phyloP scores from a whole-genome alignment of 2,113 vertebrate genomes.

The Heterocephalus glaber region DNA sequence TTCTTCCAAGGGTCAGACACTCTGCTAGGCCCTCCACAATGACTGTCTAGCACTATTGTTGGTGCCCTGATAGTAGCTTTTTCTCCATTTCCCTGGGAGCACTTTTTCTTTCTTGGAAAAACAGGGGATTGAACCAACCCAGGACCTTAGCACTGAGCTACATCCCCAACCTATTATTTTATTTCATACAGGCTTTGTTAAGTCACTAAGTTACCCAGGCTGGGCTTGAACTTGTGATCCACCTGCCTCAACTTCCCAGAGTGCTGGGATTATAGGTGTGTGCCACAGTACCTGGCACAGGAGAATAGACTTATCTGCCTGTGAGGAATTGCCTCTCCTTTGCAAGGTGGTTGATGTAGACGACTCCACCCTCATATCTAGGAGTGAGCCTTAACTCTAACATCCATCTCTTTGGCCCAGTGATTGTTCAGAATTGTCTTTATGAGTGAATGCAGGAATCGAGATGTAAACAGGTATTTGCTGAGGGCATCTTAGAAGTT shows the following conservation, averaged over 20 bases:
- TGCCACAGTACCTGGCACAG: background rate
- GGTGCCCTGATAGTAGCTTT: background rate
- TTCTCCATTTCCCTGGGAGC: background rate
- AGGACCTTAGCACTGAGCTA: background rate
- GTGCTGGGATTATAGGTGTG: background rate
- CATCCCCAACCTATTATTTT: background rate
- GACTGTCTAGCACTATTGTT: background rate
- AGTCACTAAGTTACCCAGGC: background rate
- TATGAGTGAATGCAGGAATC: background rate
- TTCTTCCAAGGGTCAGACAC: background rate
- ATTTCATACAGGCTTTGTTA: background rate
- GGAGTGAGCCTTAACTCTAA: background rate
- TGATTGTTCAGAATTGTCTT: background rate
- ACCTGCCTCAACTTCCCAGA: background rate
- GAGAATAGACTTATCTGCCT: background rate
- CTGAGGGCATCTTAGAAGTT: background rate
- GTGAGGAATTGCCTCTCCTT: background rate
- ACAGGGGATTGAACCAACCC: background rate
- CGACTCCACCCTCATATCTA: background rate
- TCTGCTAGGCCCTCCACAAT: background rate
- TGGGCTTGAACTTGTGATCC: background rate
- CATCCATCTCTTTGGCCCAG: background rate
- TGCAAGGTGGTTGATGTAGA: too few relatives aligned
- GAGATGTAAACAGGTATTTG: background rate
- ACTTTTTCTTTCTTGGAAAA: background rate